Evolutionary conservation across 1,140 invertebrate genomes (phyloP).

Genomic region (Microplitis demolitor): DNA sequence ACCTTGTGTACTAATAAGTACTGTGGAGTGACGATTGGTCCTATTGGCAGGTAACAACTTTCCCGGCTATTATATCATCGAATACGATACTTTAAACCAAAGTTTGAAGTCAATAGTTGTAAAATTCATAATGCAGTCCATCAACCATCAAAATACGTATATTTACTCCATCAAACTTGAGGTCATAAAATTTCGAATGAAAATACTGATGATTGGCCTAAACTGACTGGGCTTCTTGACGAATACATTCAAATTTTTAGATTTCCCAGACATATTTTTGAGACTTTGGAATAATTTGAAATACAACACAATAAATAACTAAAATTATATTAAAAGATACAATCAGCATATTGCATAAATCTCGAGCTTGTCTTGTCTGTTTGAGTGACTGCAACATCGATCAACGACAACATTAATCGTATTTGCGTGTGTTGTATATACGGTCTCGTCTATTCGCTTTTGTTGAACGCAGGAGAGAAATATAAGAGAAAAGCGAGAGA

Average conservation of each 20-base stretch:
- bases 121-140: too few species aligned
- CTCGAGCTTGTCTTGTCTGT: constrained; percentile 15
- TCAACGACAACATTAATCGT: constrained; percentile 35
- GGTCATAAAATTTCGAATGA: too few species aligned
- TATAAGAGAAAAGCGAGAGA: neutral
- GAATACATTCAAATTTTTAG: too few species aligned
- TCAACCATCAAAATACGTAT: too few species aligned
- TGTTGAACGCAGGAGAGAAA: neutral
- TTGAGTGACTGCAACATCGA: constrained; percentile 24
- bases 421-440: constrained; percentile 17
- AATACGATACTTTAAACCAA: too few species aligned
- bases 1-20: constrained; percentile 13
- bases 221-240: too few species aligned
- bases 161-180: too few species aligned
- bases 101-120: too few species aligned
- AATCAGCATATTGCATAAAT: neutral
- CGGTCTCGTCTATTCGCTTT: too few species aligned
- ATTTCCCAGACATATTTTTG: neutral
- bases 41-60: constrained; percentile 41
- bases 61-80: constrained; percentile 14
- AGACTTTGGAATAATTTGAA: neutral
- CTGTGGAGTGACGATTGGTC: constrained; percentile 21
- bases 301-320: neutral
- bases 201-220: neutral
- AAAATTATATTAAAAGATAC: constrained; percentile 17